These are phyloP conservation scores for Pteronura brasiliensis DNA, from an alignment of 2,113 vertebrate genomes.

Conservation along the genomic window DNA sequence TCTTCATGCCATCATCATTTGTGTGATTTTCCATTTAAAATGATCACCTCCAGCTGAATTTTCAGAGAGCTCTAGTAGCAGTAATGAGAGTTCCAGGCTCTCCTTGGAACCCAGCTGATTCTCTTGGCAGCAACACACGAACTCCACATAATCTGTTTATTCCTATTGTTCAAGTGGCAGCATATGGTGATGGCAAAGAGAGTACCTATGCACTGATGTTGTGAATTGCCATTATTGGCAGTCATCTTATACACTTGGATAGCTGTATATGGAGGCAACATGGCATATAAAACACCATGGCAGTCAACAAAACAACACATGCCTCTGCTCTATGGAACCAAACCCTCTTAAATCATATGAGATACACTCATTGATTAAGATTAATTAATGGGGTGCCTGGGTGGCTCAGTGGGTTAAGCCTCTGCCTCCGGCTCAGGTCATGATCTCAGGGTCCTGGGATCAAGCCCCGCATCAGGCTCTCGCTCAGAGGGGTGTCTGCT, in stretches of 20 bases:
- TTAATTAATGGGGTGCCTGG: neutral
- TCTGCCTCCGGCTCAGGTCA: neutral
- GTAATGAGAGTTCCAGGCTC: neutral
- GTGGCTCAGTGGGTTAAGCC: neutral
- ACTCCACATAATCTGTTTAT: neutral
- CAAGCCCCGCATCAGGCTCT: neutral
- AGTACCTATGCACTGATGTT: neutral
- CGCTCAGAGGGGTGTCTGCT: no score
- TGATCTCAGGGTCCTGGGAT: neutral
- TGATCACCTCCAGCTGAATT: neutral
- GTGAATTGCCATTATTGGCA: neutral
- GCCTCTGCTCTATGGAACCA: neutral
- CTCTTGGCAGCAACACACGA: neutral
- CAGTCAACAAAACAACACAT: neutral
- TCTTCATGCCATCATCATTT: no score
- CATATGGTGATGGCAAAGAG: neutral
- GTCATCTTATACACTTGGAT: neutral
- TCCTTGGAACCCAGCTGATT: neutral
- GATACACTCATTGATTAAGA: neutral
- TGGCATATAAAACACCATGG: neutral
- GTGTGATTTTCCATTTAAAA: neutral
- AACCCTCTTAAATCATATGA: neutral
- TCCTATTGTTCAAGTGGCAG: neutral
- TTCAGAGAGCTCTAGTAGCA: neutral
- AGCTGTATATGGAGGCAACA: fast-evolving